Evolutionary conservation across 92 coral and sea anemone species (phyloP).

Genomic region (Nematostella vectensis): DNA sequence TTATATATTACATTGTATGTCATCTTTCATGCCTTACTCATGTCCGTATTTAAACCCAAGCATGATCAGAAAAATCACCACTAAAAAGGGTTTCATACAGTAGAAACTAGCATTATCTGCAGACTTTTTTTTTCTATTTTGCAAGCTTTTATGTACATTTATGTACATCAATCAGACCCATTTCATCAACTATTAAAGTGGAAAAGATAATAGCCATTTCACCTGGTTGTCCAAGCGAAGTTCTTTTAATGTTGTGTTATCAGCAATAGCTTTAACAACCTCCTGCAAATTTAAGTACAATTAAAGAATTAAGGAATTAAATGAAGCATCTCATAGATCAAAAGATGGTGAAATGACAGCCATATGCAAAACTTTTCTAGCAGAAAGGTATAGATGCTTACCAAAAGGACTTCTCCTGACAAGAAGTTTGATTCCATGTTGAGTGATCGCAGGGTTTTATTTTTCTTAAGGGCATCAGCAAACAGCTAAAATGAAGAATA

Average conservation of each 20-base stretch:
- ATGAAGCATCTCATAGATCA: not conserved
- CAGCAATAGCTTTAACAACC: constrained; percentile 56
- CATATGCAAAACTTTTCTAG: too few species aligned
- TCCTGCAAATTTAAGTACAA: constrained; percentile 26
- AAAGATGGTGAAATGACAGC: not conserved
- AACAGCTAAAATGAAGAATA: constrained; percentile 43
- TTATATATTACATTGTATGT: too few species aligned
- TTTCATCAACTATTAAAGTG: too few species aligned
- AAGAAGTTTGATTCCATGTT: constrained; percentile 88
- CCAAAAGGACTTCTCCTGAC: constrained; percentile 84
- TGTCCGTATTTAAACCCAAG: too few species aligned
- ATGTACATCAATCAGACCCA: too few species aligned
- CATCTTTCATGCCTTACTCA: too few species aligned
- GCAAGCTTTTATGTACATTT: too few species aligned
- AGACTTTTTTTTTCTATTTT: too few species aligned
- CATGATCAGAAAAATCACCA: too few species aligned
- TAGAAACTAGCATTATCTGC: too few species aligned
- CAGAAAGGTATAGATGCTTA: too few species aligned
- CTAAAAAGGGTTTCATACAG: too few species aligned
- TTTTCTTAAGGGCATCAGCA: constrained; percentile 53
- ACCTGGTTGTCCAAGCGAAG: constrained; percentile 92
- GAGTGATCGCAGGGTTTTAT: constrained; percentile 48
- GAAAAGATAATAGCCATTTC: not conserved
- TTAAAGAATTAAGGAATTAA: not conserved
- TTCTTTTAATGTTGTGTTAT: constrained; percentile 65